A percentile compares a stretch with the other conserved stretches of the same genome.
Conservation (phyloP, 2,888 invertebrate species). For the Pammene aurita region DNA sequence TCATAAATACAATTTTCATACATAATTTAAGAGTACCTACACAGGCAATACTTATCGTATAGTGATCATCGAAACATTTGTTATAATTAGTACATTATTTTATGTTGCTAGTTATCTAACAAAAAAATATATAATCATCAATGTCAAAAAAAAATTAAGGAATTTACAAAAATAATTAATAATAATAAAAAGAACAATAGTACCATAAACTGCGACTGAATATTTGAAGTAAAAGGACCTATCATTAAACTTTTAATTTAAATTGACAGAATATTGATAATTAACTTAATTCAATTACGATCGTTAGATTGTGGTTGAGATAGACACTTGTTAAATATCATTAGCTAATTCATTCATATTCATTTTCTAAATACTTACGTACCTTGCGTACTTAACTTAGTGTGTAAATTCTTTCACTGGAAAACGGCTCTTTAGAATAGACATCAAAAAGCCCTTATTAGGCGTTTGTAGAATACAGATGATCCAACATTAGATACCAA, state of each 20-base stretch:
- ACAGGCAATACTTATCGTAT: too few relatives aligned
- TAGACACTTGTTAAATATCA: not conserved
- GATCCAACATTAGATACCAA: constrained; percentile 31
- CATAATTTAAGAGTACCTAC: too few relatives aligned
- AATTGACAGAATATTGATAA: not conserved
- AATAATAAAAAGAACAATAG: too few relatives aligned
- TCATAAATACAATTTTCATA: too few relatives aligned
- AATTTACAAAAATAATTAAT: too few relatives aligned
- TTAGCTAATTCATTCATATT: not conserved
- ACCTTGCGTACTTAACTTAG: not conserved
- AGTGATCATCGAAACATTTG: too few relatives aligned
- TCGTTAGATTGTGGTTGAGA: not conserved
- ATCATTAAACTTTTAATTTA: not conserved
- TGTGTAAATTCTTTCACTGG: constrained; percentile 24
- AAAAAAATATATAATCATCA: too few relatives aligned
- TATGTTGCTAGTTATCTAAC: too few relatives aligned
- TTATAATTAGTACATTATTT: too few relatives aligned
- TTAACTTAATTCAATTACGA: not conserved
- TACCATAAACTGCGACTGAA: too few relatives aligned
- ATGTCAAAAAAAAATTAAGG: too few relatives aligned
- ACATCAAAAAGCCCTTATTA: constrained; percentile 38
- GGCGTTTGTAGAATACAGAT: constrained; percentile 35
- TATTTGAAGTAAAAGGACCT: not conserved
- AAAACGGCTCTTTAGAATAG: constrained; percentile 28
- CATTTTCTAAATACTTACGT: constrained; percentile 1